Conservation (phyloP, 1,140 invertebrate species). For the Agraylea sexmaculata region DNA sequence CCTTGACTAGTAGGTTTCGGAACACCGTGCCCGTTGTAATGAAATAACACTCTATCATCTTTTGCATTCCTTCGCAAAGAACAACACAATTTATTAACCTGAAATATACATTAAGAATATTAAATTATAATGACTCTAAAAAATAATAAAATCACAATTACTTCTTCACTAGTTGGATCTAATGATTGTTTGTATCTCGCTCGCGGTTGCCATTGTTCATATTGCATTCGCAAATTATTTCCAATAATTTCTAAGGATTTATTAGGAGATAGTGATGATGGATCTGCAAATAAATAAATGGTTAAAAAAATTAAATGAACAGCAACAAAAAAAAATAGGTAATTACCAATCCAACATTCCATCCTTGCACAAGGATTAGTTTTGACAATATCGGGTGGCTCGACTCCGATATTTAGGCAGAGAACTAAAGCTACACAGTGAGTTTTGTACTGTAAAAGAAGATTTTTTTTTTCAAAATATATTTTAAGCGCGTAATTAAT, state of each 20-base stretch:
- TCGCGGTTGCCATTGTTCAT: slow-evolving; percentile 94
- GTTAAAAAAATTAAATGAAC: slow-evolving; percentile 5
- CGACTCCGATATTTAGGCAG: slow-evolving; percentile 97
- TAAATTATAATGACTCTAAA: slow-evolving; percentile 3
- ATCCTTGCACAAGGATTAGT: slow-evolving; percentile 90
- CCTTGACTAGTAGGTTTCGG: slow-evolving; percentile 96
- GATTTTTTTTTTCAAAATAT: neutral
- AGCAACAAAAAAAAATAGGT: slow-evolving; percentile 2
- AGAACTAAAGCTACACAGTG: slow-evolving; percentile 97
- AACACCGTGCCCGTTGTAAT: slow-evolving; percentile 99
- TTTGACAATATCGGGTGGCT: slow-evolving; percentile 96
- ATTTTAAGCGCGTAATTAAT: neutral
- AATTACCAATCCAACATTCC: slow-evolving; percentile 93
- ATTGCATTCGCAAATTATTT: slow-evolving; percentile 85
- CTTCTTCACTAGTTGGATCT: slow-evolving; percentile 94
- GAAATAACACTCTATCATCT: slow-evolving; percentile 96
- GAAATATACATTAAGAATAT: slow-evolving; percentile 7
- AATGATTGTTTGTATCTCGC: slow-evolving; percentile 92
- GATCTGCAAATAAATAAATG: slow-evolving; percentile 44
- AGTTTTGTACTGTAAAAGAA: slow-evolving; percentile 78
- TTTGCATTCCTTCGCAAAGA: slow-evolving; percentile 95
- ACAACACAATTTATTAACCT: slow-evolving; percentile 90
- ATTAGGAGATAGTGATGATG: slow-evolving; percentile 71
- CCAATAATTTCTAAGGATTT: slow-evolving; percentile 93
- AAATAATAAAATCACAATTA: slow-evolving; percentile 14